phyloP scores from a whole-genome alignment of 2,797 vertebrate species.

The Helostoma temminkii region DNA sequence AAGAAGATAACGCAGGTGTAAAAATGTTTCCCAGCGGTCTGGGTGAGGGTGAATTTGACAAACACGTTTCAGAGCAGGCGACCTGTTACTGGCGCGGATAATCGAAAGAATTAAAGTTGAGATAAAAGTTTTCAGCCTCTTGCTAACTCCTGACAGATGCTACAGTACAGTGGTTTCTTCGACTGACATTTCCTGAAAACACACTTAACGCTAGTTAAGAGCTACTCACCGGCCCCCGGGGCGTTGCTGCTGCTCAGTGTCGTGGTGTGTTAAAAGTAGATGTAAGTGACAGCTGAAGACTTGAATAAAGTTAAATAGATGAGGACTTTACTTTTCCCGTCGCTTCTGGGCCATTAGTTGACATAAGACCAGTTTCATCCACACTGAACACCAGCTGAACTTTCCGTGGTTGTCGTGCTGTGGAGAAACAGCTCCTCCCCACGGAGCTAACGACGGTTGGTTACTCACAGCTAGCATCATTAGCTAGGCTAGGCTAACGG shows the following conservation, averaged over 20 bases:
- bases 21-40: background rate
- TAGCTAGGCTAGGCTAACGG: background rate
- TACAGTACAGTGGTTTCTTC: constrained; percentile 16
- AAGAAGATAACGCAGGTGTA: constrained; percentile 32
- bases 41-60: background rate
- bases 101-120: background rate
- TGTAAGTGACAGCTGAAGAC: background rate
- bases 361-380: constrained; percentile 33
- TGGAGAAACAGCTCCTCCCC: constrained; percentile 67
- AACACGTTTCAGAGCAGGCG: too few relatives aligned
- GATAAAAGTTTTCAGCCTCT: constrained; percentile 2
- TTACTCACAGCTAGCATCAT: too few relatives aligned
- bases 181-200: constrained; percentile 76
- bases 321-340: constrained; percentile 39
- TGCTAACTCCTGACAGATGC: constrained; percentile 59
- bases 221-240: constrained; percentile 72
- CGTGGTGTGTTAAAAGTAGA: background rate
- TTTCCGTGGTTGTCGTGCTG: constrained; percentile 40
- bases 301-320: background rate
- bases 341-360: constrained; percentile 48
- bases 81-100: background rate
- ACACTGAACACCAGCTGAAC: constrained; percentile 29
- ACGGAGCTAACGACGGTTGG: background rate
- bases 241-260: constrained; percentile 49
- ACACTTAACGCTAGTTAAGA: background rate